Evolutionary conservation across 1,140 invertebrate species (phyloP).

Genomic region (Drosophila cardini): DNA sequence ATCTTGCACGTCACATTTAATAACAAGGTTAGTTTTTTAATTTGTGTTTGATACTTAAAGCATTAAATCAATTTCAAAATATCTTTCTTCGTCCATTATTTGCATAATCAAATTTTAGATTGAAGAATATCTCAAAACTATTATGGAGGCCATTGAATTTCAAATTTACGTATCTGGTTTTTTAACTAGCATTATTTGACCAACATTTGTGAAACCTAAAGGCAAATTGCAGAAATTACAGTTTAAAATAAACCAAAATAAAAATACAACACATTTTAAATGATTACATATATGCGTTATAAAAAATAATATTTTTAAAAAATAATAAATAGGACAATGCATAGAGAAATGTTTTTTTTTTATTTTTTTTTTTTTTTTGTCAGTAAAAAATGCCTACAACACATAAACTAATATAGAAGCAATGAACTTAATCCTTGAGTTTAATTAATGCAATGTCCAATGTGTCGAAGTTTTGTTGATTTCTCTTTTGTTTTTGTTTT

Average conservation of each 20-base stretch:
- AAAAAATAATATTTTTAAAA: conserved; percentile 4
- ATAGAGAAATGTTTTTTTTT: conserved; percentile 21
- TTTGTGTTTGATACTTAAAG: conserved; percentile 57
- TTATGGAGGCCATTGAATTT: conserved; percentile 68
- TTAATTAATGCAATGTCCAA: conserved; percentile 41
- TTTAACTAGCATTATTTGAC: conserved; percentile 59
- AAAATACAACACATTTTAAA: conserved; percentile 24
- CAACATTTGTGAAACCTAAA: conserved; percentile 45
- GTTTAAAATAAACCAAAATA: conserved; percentile 25
- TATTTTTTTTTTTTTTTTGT: background rate
- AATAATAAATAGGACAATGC: conserved; percentile 17
- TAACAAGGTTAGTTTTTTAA: conserved; percentile 60
- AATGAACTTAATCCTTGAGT: conserved; percentile 50
- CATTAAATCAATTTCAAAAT: conserved; percentile 63
- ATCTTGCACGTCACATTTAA: conserved; percentile 73
- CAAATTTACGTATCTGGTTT: conserved; percentile 80
- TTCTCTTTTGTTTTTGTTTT: background rate
- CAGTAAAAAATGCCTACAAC: conserved; percentile 38
- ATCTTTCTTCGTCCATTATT: conserved; percentile 32
- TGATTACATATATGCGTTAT: conserved; percentile 11
- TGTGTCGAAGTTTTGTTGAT: conserved; percentile 30
- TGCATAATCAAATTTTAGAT: conserved; percentile 53
- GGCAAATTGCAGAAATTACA: conserved; percentile 30
- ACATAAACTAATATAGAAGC: conserved; percentile 50
- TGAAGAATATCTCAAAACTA: conserved; percentile 62